Base-by-base conservation (phyloP, 1,140 invertebrate genomes). In the Catajapyx aquilonaris region DNA sequence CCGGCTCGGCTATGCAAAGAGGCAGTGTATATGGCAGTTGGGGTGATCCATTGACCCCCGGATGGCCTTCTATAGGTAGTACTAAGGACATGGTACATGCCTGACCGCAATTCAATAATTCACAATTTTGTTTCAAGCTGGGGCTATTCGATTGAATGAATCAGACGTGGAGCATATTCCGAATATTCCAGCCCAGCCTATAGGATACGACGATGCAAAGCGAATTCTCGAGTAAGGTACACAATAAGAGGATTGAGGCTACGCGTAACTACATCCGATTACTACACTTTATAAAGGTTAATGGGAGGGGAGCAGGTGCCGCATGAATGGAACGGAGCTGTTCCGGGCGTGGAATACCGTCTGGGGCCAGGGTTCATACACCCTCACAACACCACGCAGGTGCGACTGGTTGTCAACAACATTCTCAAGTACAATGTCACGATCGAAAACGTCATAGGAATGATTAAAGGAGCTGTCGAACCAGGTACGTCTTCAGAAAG, bases 101-200 rank as follows among this genome's bases (percentile, higher is more conserved):
- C 7, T 28, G 23, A 28, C 7, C 23, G 13, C 13, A 28, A 28
- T n/a, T n/a, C n/a, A n/a, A n/a, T n/a, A n/a, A n/a, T n/a, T n/a
- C n/a, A n/a, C n/a, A n/a, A n/a, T 13, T 13, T 42, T 16, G 5
- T 22, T 11, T 11, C 31, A 31, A n/a, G 35, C 43, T 9, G 41
- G 38, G 19, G 38, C 31, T 13, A 38, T 42, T 19, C 32, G 40
- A 22, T 17, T 45, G 17, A 39, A 25, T 19, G 36, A 44, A 11
- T 17, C 25, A 11, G 33, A 42, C 11, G 23, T 41, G 5, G 22
- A n/a, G n/a, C n/a, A 34, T n/a, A 31, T 59, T 21, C 56, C 56
- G 3, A 48, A 41, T 20, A 59, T 64, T 28, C 57, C 60, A 20
- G 54, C 54, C 5, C 57, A 59, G 34, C 59, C 60, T 2, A 51